Evolutionary conservation across 2,888 invertebrate species (phyloP).

Genomic region (Drosophila greeni): DNA sequence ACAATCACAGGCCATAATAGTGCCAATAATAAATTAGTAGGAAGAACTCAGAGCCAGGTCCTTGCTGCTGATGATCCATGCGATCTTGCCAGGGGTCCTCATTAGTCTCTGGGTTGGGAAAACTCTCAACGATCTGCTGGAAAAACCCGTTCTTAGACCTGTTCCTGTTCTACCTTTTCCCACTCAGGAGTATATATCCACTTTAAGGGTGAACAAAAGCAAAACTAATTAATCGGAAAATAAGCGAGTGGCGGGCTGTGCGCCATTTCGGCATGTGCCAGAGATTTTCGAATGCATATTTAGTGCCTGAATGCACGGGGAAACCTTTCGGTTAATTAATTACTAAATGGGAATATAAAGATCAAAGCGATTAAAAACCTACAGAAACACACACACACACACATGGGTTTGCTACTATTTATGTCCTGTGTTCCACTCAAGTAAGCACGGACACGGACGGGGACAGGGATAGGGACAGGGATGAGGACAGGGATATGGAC

Average conservation of each 20-base stretch:
- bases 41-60: not conserved
- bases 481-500: not conserved
- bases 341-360: conserved; percentile 60
- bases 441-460: conserved; percentile 34
- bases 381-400: conserved; percentile 49
- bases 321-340: conserved; percentile 73
- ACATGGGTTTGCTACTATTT: conserved; percentile 49
- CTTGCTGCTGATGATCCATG: not conserved
- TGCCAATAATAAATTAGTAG: conserved; percentile 33
- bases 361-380: conserved; percentile 68
- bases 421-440: conserved; percentile 57
- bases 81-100: conserved; percentile 10
- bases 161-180: too few relatives aligned
- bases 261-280: conserved; percentile 27
- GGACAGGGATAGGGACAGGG: not conserved
- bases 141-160: not conserved
- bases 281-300: conserved; percentile 48
- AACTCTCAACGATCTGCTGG: not conserved
- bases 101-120: not conserved
- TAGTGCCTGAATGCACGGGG: conserved; percentile 41
- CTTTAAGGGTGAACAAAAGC: conserved; percentile 6
- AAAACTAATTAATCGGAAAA: conserved; percentile 49
- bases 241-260: conserved; percentile 7
- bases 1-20: conserved; percentile 19
- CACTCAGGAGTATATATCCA: not conserved